phyloP scores from a whole-genome alignment of 2,888 invertebrate species.

The Hypsopygia costalis region DNA sequence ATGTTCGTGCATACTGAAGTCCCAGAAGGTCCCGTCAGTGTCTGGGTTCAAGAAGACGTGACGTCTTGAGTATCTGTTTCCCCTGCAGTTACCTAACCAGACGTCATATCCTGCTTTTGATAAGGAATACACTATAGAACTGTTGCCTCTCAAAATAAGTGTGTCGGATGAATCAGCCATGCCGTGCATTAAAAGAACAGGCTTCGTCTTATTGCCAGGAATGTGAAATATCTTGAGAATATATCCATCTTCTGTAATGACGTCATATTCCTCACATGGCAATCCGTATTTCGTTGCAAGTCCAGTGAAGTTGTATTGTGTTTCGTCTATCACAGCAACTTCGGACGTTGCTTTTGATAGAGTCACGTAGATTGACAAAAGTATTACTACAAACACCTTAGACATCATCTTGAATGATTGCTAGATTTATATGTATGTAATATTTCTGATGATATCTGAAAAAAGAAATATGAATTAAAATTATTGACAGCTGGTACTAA shows the following conservation, averaged over 20 bases:
- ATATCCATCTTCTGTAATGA: constrained; percentile 32
- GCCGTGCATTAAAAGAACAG: constrained; percentile 31
- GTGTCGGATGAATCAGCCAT: constrained; percentile 23
- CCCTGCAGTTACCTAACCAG: constrained; percentile 59
- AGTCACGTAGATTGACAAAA: neutral
- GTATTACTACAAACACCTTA: neutral
- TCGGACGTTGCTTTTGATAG: too few species aligned
- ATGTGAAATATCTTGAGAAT: constrained; percentile 28
- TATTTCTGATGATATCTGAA: too few species aligned
- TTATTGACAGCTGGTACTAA: too few species aligned
- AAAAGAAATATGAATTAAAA: too few species aligned
- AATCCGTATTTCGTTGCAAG: constrained; percentile 22
- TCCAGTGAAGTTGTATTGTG: constrained; percentile 17
- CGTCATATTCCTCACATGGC: constrained; percentile 17
- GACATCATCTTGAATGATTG: neutral
- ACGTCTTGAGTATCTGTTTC: constrained; percentile 75
- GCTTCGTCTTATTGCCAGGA: constrained; percentile 18
- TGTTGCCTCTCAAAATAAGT: constrained; percentile 28
- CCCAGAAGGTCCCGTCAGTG: constrained; percentile 52
- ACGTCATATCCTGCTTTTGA: constrained; percentile 68
- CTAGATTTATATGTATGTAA: too few species aligned
- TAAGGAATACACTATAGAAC: constrained; percentile 30
- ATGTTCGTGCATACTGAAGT: constrained; percentile 83
- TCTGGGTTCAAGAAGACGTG: constrained; percentile 57
- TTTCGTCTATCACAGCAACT: constrained; percentile 8